Conservation (phyloP, 23 tunicate genomes). For the Trididemnum clinides region DNA sequence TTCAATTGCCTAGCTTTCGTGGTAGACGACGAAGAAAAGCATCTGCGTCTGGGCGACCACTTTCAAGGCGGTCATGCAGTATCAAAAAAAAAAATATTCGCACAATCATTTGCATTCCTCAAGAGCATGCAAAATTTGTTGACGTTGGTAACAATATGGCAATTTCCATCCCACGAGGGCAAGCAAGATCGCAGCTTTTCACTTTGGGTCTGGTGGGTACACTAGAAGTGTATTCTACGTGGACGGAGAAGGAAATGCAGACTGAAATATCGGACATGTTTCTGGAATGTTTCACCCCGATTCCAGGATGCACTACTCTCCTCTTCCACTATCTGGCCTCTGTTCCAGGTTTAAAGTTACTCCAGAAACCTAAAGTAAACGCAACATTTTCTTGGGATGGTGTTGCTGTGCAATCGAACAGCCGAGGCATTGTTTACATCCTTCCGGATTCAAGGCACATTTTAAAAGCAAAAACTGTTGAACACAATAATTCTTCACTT, state of each 20-base stretch:
- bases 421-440: constrained; percentile 1
- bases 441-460: background rate
- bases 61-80: background rate
- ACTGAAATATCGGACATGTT: background rate
- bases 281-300: background rate
- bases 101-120: background rate
- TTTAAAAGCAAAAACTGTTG: background rate
- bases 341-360: background rate
- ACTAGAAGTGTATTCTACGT: background rate
- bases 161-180: background rate
- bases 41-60: background rate
- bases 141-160: background rate
- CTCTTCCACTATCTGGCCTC: background rate
- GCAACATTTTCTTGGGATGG: constrained; percentile 20
- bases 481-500: no score
- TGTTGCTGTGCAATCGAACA: background rate
- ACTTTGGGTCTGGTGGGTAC: background rate
- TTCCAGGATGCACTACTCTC: background rate
- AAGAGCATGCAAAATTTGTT: background rate
- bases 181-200: background rate
- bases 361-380: constrained; percentile 6
- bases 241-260: background rate
- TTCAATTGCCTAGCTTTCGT: background rate
- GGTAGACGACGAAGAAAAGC: background rate
- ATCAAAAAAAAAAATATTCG: background rate